A percentile compares a stretch with the other conserved stretches of the same genome.
Evolutionary conservation across 2,888 invertebrate species (phyloP).

Genomic region (Phyto melanocephala): DNA sequence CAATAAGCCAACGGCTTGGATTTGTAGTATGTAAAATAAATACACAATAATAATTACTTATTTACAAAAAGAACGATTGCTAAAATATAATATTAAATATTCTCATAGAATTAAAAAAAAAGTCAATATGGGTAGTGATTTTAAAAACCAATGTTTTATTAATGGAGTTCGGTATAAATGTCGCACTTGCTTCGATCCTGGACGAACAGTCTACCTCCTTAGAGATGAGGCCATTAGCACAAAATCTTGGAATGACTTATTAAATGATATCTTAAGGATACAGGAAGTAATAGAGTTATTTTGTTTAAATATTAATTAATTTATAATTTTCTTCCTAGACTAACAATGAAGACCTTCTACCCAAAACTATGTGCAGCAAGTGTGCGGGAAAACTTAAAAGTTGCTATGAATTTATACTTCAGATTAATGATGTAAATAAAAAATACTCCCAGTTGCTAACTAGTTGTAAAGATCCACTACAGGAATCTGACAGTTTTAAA

Average conservation of each 20-base stretch:
- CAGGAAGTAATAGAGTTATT: background rate
- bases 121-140: background rate
- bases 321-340: background rate
- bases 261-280: slow-evolving; percentile 14
- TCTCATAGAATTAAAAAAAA: background rate
- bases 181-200: slow-evolving; percentile 60
- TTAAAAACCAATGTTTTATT: slow-evolving; percentile 3
- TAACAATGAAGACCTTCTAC: slow-evolving; percentile 65
- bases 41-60: no score
- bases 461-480: slow-evolving; percentile 28
- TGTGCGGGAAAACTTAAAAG: slow-evolving; percentile 70
- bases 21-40: no score
- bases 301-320: no score
- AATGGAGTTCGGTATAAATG: slow-evolving; percentile 50
- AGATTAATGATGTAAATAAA: slow-evolving; percentile 68
- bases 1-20: no score
- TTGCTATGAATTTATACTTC: slow-evolving; percentile 70
- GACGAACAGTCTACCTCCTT: slow-evolving; percentile 12
- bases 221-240: background rate
- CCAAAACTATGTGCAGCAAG: slow-evolving; percentile 68
- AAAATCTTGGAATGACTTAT: slow-evolving; percentile 41
- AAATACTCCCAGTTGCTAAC: slow-evolving; percentile 37
- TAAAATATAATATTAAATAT: no score
- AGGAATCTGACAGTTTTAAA: slow-evolving; percentile 22
- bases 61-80: no score